Evolutionary conservation across 2,113 vertebrate genomes (phyloP), one percentile per base, ranked within the genome.

Genomic region (Caretta caretta): DNA sequence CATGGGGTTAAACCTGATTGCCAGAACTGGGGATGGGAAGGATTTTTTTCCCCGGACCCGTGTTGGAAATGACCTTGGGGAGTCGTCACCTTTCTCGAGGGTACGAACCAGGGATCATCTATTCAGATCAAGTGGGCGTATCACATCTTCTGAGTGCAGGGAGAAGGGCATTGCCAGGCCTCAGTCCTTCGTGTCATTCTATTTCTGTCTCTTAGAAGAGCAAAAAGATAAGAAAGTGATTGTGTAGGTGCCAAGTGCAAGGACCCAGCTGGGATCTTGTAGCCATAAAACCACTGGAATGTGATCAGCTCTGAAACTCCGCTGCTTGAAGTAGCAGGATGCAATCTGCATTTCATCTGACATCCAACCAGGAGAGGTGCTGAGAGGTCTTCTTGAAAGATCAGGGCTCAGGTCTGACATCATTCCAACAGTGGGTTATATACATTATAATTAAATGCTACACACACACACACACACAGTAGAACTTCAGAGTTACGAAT

Each of bases 311-410:
- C 24, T 76, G 24, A 51, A 88, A 84, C 84, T 88, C 49, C 31
- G 48, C 38, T 13, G 1, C 89, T 86, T 19, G 1, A 0, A 4
- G 42, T 53, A 27, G 16, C 42, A 38, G n/a, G 62, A 65, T 59
- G 2, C 80, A 0, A 0, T n/a, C 87, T 1, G 0, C 4, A 4
- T 57, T 93, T 88, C 8, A 1, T 53, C 46, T 3, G 0, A 5
- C 13, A 49, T 90, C 62, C 84, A 3, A 4, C 82, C 1, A 0
- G 75, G 90, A 96, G 92, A 96, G 53, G 93, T 87, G 82, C 90
- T 80, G 38, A 88, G 56, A 3, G 2, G 6, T 91, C 54, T 87
- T 85, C 83, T 65, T 31, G 4, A 65, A 94, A 90, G 92, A 91
- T 86, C 80, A 84, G 49, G 22, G 57, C 89, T 96, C 91, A 84